Base-by-base conservation (phyloP, 2,113 vertebrate genomes). In the Ochotona princeps region DNA sequence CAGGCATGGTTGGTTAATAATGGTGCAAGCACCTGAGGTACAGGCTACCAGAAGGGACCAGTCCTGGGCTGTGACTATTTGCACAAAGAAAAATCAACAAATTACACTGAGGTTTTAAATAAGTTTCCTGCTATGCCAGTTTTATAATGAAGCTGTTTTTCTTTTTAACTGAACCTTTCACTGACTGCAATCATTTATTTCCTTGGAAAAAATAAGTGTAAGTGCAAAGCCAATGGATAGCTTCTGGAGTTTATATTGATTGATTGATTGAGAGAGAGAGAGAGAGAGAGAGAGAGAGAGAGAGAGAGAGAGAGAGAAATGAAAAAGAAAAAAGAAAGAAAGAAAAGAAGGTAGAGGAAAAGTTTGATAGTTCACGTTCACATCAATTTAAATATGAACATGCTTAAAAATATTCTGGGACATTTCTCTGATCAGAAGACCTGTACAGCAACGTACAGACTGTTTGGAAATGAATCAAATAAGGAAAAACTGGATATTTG, bases 51-150 rank as follows among this genome's bases (percentile, higher is more conserved):
- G 67, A 79, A 92, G 86, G 74, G 79, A 83, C 89, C 44, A 63
- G 38, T 44, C 73, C 79, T 91, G 91, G 90, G 92, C 67, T 10
- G 28, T 95, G 65, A 79, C 88, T 93, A 89, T 96, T 94, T 70
- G 65, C n/a, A 91, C 86, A 91, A 92, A 96, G 78, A 88, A 92
- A 97, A 90, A 87, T 57, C 93, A 84, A 88, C 79, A 94, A 93
- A 91, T 5, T 94, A 35, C 94, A 90, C 1, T 75, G 17, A 90
- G 5, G 70, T 83, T 87, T 44, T 44, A 44, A 44, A 81, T 96
- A 38, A 89, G 7, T 91, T 96, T 94, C 92, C 66, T 92, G 30
- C 82, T 92, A 10, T 89, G 66, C 20, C 75, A 82, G 20, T 94
- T 95, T 93, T 88, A 78, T 66, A 92, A 75, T 90, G 61, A 83